These are phyloP conservation scores for Hypothenemus hampei DNA, from an alignment of 1,140 invertebrate genomes.

Conservation along the genomic window DNA sequence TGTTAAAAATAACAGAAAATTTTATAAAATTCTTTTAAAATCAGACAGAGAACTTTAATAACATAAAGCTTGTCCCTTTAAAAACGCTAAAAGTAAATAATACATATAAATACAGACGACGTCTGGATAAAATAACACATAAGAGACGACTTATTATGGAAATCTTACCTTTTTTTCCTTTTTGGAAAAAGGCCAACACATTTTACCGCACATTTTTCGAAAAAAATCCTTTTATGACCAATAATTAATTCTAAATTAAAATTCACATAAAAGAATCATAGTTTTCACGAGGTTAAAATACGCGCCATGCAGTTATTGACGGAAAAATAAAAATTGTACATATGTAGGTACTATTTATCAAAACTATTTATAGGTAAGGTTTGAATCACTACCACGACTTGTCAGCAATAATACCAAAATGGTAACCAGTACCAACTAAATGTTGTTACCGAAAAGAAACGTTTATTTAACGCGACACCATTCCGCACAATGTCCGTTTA, in stretches of 20 bases:
- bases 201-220: constrained; percentile 17
- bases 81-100: no score
- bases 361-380: neutral
- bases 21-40: no score
- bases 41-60: no score
- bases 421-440: no score
- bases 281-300: neutral
- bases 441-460: constrained; percentile 1
- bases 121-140: no score
- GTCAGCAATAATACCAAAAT: no score
- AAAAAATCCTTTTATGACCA: neutral
- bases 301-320: neutral
- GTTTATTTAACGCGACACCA: neutral
- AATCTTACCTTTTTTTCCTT: constrained; percentile 15
- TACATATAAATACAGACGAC: no score
- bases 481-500: neutral
- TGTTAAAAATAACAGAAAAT: no score
- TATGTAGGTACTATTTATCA: neutral
- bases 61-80: no score
- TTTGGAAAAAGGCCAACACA: constrained; percentile 22
- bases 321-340: neutral
- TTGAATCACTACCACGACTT: no score
- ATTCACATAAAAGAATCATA: neutral
- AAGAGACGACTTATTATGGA: no score
- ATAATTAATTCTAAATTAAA: neutral